Evolutionary conservation across 2,888 invertebrate species (phyloP), one percentile per base, ranked within the genome.

Genomic region (Callinectes sapidus): DNA sequence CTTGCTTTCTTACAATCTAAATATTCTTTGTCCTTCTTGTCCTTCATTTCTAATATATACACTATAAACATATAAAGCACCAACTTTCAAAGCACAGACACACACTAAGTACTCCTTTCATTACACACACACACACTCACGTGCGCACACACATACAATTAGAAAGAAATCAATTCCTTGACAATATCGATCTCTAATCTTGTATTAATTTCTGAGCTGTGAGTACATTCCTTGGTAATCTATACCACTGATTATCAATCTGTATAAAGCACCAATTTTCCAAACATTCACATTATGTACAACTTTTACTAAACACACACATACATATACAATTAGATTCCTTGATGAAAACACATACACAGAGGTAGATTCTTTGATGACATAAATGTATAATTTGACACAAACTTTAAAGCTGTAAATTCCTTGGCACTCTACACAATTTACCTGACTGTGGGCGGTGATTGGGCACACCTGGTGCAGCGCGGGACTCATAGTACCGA

Each of bases 401-500:
- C 81, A 87, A 23, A 87, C 10, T 42, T 16, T 18, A 18, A 61
- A 16, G 18, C 1, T 61, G 23, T 61, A 61, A 16, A 61, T 61
- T 61, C 18, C 18, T 61, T 18, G 61, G 23, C 18, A 71, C 28
- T 28, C 23, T n/a, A 28, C 81, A 32, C 2, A 35, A 10, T 35
- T 32, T 14, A 92, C 92, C 90, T 71, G 92, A 90, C 14, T 92
- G 77, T 35, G 89, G 87, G 8, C 87, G 77, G 8, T 88, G 88
- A 32, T 48, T 6, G 13, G 55, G 48, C 6, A 32, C 39, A 10
- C 91, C 92, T 14, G 86, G 28, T 10, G 66, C 54, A 2, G 92
- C 35, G 1, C 91, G 35, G 18, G 92, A 92, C 88, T 92, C 92
- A 39, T 89, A 92, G 85, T 92, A 92, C 39, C 77, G 92, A 10